These are phyloP conservation scores for Agrilus biguttatus DNA, from an alignment of 2,888 invertebrate species.

Conservation along the genomic window DNA sequence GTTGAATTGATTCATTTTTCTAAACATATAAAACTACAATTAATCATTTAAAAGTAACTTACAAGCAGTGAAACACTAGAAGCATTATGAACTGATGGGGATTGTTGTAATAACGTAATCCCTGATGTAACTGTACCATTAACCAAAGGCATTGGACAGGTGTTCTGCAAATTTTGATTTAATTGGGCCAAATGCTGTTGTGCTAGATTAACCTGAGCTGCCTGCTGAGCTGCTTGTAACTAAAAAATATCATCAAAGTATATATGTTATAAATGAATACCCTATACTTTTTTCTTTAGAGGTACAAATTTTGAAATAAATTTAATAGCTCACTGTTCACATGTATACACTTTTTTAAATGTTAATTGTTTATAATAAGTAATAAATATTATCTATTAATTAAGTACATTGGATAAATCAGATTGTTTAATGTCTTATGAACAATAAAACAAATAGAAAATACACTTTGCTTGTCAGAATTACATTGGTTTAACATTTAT, in stretches of 20 bases:
- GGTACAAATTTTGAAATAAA: no score
- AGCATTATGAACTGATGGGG: slow-evolving; percentile 31
- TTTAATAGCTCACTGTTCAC: no score
- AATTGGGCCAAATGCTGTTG: slow-evolving; percentile 22
- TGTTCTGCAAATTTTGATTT: slow-evolving; percentile 17
- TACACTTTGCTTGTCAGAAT: no score
- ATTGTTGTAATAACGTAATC: slow-evolving; percentile 34
- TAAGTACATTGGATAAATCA: no score
- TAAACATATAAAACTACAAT: no score
- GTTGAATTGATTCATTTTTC: not conserved
- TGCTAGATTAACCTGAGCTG: slow-evolving; percentile 20
- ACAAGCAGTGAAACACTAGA: slow-evolving; percentile 58
- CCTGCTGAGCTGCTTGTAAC: slow-evolving; percentile 11
- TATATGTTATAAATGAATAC: not conserved
- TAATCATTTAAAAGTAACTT: slow-evolving; percentile 19
- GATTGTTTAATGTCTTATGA: no score
- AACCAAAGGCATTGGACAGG: slow-evolving; percentile 17
- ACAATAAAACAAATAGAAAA: no score
- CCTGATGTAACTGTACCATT: slow-evolving; percentile 31
- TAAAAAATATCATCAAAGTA: slow-evolving; percentile 3
- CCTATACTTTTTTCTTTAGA: no score
- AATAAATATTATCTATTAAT: no score
- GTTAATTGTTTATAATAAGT: no score
- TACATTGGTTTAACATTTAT: no score
- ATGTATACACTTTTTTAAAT: no score